These are phyloP conservation scores for Anoncus sp. DNA, from an alignment of 2,888 invertebrate genomes.

Conservation along the genomic window DNA sequence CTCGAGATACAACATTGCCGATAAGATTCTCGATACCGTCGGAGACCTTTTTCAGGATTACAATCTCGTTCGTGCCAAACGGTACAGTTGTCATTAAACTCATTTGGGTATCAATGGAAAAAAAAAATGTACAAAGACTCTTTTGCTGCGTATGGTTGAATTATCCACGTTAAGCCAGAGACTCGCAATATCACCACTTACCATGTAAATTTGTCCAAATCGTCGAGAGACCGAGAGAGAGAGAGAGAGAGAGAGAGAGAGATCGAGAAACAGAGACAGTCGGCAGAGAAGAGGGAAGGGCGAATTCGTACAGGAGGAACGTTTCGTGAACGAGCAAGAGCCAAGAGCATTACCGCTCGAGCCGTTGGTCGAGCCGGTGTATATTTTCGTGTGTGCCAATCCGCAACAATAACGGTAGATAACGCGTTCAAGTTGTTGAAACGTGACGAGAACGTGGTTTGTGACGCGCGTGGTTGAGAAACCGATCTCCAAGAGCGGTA, in stretches of 20 bases:
- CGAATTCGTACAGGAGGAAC: constrained; percentile 56
- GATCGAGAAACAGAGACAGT: constrained; percentile 12
- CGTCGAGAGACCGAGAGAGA: constrained; percentile 23
- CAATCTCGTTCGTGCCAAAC: background rate
- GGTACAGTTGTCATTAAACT: too few relatives aligned
- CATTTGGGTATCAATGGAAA: background rate
- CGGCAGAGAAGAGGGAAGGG: constrained; percentile 37
- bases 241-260: constrained; percentile 27
- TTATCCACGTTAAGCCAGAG: constrained; percentile 28
- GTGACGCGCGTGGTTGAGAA: constrained; percentile 7
- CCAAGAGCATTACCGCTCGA: constrained; percentile 40
- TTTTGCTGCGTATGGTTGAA: constrained; percentile 24
- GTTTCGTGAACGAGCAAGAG: constrained; percentile 51
- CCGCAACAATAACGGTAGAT: constrained; percentile 32
- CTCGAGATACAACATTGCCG: background rate
- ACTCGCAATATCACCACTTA: constrained; percentile 49
- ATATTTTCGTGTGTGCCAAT: constrained; percentile 7
- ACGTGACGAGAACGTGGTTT: constrained; percentile 35
- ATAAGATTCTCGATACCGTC: too few relatives aligned
- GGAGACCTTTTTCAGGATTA: too few relatives aligned
- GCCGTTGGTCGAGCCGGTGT: constrained; percentile 29
- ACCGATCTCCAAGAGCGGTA: constrained; percentile 26
- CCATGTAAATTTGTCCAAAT: constrained; percentile 59
- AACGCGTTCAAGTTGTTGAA: constrained; percentile 22
- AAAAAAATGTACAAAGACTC: background rate